Base-by-base conservation (phyloP, 2,797 vertebrate species). In the Parotocinclus haroldoi region DNA sequence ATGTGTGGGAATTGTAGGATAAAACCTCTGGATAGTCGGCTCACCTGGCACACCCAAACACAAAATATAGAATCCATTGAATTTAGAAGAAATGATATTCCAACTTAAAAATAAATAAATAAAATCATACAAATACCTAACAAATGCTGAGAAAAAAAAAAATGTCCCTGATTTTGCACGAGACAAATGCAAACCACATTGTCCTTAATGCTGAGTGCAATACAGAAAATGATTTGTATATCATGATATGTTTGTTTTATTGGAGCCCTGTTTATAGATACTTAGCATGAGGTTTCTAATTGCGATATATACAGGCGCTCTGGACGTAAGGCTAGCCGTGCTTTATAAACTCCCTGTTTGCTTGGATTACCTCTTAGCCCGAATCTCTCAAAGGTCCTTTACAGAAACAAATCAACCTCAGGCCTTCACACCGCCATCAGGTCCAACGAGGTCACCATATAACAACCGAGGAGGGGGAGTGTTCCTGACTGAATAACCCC, bases 241-340 rank as follows among this genome's bases (percentile, higher is more conserved):
- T 59, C 60, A 18, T 73, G 64, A 57, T 53, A 62, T 73, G 69
- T 72, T 71, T 78, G 71, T 76, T 68, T 50, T 54, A 76, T 38
- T 54, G 56, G 39, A 68, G 60, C 49, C 76, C 63, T 79, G 69
- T 73, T 76, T 76, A 79, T 64, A 68, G 55, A 61, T 61, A 72
- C 71, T 79, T 68, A 68, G 55, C 65, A 67, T 62, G 60, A 62
- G 72, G 55, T 68, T 65, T 52, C 73, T 76, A 72, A 76, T 75
- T 77, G 68, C 68, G 66, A 78, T 79, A 66, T 74, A 75, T 79
- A 62, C 51, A 68, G 68, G 44, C 50, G 40, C 18, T 54, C 55
- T 56, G 60, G 58, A 18, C 55, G 61, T 60, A 64, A 68, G 64
- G 57, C 18, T 42, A 54, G 70, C 63, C 48, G 58, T 61, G 61